Conservation (phyloP, 2,888 invertebrate genomes). For the Branchellion lobata region DNA sequence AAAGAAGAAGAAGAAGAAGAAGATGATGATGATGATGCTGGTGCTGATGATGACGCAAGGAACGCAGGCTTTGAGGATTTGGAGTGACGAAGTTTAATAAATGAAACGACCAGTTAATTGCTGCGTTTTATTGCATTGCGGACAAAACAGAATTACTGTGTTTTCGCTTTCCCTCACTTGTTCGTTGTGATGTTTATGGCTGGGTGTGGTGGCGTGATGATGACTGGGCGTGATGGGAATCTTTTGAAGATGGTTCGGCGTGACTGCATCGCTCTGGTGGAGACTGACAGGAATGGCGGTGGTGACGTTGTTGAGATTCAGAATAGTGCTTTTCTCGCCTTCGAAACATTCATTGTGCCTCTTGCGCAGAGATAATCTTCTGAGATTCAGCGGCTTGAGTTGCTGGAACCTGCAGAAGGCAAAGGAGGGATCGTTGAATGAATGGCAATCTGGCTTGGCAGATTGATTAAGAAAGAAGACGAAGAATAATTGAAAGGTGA, state of each 20-base stretch:
- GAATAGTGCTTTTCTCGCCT: background rate
- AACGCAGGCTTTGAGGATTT: background rate
- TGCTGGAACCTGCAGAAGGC: background rate
- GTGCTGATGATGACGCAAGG: background rate
- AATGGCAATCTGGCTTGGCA: background rate
- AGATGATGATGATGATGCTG: background rate
- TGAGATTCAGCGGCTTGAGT: background rate
- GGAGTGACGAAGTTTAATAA: background rate
- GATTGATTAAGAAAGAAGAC: slow-evolving; percentile 8
- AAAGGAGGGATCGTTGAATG: background rate
- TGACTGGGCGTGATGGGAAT: background rate
- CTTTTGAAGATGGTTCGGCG: slow-evolving; percentile 6
- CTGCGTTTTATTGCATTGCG: slow-evolving; percentile 22
- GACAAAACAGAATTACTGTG: slow-evolving; percentile 16
- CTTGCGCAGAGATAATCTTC: background rate
- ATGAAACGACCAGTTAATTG: slow-evolving; percentile 19
- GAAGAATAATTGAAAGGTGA: background rate
- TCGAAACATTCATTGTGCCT: background rate
- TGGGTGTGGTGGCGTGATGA: background rate
- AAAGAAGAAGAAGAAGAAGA: background rate
- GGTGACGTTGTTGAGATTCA: background rate
- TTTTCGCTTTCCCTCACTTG: slow-evolving; percentile 2
- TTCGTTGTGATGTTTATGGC: slow-evolving; percentile 12
- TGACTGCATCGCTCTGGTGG: background rate
- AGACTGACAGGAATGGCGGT: background rate